Percentiles rank a stretch among this genome's conserved stretches.
Evolutionary conservation across 2,888 invertebrate genomes (phyloP).

Genomic region (Orchesellides sinensis): DNA sequence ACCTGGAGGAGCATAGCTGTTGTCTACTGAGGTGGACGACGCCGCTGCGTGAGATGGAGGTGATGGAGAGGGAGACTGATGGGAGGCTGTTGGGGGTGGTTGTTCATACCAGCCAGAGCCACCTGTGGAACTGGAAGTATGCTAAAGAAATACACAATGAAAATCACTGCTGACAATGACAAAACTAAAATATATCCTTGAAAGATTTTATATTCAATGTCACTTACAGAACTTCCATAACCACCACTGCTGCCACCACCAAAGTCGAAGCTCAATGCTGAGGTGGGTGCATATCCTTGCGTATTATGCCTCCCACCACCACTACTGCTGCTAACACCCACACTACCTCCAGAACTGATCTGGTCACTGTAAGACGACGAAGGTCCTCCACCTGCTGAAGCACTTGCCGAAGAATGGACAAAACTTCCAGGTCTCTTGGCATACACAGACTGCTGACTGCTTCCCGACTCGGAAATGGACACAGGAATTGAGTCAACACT

Average conservation of each 20-base stretch:
- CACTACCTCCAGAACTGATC: constrained; percentile 13
- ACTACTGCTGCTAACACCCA: constrained; percentile 7
- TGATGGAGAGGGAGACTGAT: too few species aligned
- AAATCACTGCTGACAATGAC: background rate
- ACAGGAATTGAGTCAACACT: constrained; percentile 47
- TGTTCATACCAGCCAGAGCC: constrained; percentile 27
- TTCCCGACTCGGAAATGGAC: background rate
- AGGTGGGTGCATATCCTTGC: background rate
- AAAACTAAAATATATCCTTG: too few species aligned
- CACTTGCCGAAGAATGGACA: constrained; percentile 29
- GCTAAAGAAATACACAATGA: constrained; percentile 23
- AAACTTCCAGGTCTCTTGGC: constrained; percentile 4
- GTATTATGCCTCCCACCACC: background rate
- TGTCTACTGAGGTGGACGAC: background rate
- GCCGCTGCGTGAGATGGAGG: background rate
- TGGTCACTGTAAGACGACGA: constrained; percentile 5
- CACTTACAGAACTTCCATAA: background rate
- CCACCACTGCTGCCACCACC: background rate
- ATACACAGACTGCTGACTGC: constrained; percentile 22
- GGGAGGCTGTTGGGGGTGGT: background rate
- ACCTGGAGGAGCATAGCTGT: background rate
- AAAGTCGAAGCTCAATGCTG: background rate
- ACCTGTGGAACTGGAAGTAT: background rate
- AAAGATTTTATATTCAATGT: too few species aligned
- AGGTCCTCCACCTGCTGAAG: background rate